These are phyloP conservation scores for Grammomys surdaster DNA, from an alignment of 2,113 vertebrate genomes.

Conservation along the genomic window DNA sequence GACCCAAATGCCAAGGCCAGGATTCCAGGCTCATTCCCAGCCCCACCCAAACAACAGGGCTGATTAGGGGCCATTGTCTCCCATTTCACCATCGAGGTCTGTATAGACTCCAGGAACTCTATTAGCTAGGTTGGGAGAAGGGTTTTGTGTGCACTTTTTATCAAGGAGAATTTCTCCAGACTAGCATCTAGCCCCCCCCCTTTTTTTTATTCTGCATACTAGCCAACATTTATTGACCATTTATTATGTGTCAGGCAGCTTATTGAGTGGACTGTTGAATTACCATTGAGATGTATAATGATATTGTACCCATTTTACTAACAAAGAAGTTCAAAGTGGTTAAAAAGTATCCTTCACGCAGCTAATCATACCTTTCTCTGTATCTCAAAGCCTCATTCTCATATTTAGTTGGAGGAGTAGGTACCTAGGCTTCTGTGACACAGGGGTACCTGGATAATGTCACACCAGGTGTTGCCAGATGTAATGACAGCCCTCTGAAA, in stretches of 20 bases:
- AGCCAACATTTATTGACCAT: constrained; percentile 12
- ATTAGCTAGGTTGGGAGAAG: neutral
- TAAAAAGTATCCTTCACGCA: neutral
- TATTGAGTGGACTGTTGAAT: neutral
- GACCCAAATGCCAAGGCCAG: constrained; percentile 41
- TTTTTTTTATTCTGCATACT: neutral
- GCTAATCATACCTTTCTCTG: neutral
- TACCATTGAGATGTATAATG: neutral
- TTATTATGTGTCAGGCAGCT: neutral
- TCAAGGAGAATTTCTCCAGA: neutral
- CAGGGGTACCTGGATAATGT: neutral
- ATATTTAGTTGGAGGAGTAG: neutral
- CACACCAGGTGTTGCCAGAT: neutral
- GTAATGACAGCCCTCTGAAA: neutral
- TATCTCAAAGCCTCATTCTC: neutral
- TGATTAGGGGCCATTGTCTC: neutral
- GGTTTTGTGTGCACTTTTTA: neutral
- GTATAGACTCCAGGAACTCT: neutral
- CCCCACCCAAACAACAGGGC: neutral
- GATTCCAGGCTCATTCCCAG: neutral
- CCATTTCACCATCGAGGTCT: neutral
- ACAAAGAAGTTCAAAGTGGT: neutral
- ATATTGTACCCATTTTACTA: neutral
- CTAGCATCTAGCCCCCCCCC: neutral
- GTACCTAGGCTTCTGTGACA: neutral